Evolutionary conservation across 2,113 vertebrate genomes (phyloP).

Genomic region (Carettochelys insculpta): DNA sequence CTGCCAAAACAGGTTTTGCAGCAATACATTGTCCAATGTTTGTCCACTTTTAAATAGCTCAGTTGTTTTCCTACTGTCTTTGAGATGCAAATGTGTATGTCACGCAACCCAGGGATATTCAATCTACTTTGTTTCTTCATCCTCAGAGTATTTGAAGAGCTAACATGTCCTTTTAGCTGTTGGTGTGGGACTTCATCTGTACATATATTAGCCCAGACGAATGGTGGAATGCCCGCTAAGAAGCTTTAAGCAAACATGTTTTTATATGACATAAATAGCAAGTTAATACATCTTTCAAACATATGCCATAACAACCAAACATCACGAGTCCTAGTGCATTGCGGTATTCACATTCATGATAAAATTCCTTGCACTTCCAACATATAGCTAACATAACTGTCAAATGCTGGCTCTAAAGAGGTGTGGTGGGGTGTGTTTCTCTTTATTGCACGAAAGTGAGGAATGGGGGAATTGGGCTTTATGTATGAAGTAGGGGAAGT

Average conservation of each 20-base stretch:
- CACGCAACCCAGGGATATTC: background rate
- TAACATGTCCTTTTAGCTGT: background rate
- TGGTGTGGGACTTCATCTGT: background rate
- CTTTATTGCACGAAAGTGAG: too few relatives aligned
- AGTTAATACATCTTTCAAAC: background rate
- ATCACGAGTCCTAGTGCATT: background rate
- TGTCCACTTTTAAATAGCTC: background rate
- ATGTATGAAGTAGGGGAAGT: background rate
- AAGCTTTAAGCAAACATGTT: background rate
- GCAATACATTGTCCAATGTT: background rate
- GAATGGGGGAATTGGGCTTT: background rate
- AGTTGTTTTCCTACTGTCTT: background rate
- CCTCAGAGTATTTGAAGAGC: background rate
- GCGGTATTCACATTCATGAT: background rate
- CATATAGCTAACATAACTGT: background rate
- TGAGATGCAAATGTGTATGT: background rate
- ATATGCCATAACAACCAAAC: background rate
- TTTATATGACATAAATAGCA: background rate
- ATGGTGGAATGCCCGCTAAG: background rate
- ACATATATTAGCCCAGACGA: background rate
- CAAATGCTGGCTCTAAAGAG: background rate
- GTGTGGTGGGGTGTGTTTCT: background rate
- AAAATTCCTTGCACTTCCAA: background rate
- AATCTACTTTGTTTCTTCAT: background rate
- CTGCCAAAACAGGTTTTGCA: background rate